A percentile compares a stretch with the other conserved stretches of the same genome.
Conservation (phyloP, 2,797 vertebrate species). For the Parambassis ranga region DNA sequence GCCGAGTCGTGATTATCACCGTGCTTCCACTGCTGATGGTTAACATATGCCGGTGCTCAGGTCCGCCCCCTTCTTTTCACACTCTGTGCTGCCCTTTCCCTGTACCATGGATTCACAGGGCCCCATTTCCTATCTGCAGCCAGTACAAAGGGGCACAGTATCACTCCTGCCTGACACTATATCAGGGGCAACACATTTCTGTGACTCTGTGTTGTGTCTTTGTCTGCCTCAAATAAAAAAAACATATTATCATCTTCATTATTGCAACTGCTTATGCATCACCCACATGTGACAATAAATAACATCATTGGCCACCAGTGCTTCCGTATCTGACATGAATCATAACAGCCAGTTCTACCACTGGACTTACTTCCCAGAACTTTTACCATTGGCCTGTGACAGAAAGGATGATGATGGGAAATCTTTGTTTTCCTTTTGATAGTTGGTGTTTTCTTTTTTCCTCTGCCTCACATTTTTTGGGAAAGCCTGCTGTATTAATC, state of each 20-base stretch:
- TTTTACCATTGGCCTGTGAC: slow-evolving; percentile 31
- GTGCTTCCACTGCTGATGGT: slow-evolving; percentile 21
- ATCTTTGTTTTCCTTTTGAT: slow-evolving; percentile 74
- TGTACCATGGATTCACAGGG: slow-evolving; percentile 46
- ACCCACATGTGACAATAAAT: background rate
- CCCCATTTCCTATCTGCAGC: slow-evolving; percentile 51
- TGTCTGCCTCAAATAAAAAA: background rate
- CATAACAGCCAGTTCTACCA: slow-evolving; percentile 20
- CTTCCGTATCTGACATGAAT: slow-evolving; percentile 26
- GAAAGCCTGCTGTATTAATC: slow-evolving; percentile 72
- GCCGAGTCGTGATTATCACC: slow-evolving; percentile 13
- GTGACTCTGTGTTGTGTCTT: background rate
- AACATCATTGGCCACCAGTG: slow-evolving; percentile 5
- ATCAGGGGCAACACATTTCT: slow-evolving; percentile 40
- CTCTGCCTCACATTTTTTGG: slow-evolving; percentile 61
- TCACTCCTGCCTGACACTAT: slow-evolving; percentile 18
- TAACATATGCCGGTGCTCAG: slow-evolving; percentile 29
- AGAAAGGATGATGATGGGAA: slow-evolving; percentile 62
- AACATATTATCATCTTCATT: background rate
- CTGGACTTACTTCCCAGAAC: slow-evolving; percentile 59
- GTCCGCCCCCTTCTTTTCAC: slow-evolving; percentile 16
- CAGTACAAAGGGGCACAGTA: slow-evolving; percentile 55
- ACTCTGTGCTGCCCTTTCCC: slow-evolving; percentile 28
- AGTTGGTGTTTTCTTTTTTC: slow-evolving; percentile 66
- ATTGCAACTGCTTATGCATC: background rate